Base-by-base conservation (phyloP, 1,140 invertebrate species). In the Diachasmimorpha longicaudata region DNA sequence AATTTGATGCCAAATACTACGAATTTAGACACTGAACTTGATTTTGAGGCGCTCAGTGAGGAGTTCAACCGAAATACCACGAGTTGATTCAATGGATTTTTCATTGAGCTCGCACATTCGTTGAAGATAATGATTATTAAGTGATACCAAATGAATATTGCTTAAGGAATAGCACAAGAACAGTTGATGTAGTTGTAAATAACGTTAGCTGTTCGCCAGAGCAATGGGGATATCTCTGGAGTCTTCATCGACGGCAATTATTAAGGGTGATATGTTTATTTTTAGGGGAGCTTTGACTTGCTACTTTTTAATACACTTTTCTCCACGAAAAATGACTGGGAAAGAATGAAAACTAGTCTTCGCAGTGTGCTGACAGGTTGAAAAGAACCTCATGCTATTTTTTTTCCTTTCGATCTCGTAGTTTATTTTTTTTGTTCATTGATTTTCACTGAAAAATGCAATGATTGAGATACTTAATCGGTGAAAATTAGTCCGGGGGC, bases 11-110 rank as follows among this genome's bases (percentile, higher is more conserved):
- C 80, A 14, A 86, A 82, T 75, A 82, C 80, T 79, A 70, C 77
- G 13, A 83, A 84, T 81, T 81, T 85, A 67, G 82, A 84, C 70
- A 78, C 83, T 4, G 84, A 85, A 36, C 77, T 85, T 0, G 84
- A 84, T 79, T 85, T 85, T 69, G 83, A 84, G n/a, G 83, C 81
- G 58, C 72, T 86, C 8, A 85, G 84, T 14, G 84, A 86, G 46
- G 85, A 86, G 77, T 86, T 85, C 46, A 84, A 84, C 67, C 81
- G 84, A 72, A 85, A 84, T 78, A 84, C 82, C 14, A 82, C 79
- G 70, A 85, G 84, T 81, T 86, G 82, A 85, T 84, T 82, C 46
- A 77, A 48, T 36, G n/a, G 23, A 66, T 36, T 19, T 44, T 44
- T 44, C 66, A 31, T 25, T n/a, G 48, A 52, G 36, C 23, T 66